Conservation (phyloP, 2,797 vertebrate genomes). For the Myripristis jacobus region DNA sequence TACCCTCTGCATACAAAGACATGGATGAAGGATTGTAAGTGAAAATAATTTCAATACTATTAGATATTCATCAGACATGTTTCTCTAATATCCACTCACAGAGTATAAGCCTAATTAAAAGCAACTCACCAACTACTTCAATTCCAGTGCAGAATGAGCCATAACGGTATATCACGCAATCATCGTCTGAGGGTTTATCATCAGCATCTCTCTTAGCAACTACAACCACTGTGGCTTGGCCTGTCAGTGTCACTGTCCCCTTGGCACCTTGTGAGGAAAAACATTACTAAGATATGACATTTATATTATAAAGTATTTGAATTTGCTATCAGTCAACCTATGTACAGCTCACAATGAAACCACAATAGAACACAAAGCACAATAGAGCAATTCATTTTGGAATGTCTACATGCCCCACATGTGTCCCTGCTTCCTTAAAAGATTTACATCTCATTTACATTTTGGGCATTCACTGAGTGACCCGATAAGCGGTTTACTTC, state of each 20-base stretch:
- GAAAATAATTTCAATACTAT: background rate
- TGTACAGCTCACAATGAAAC: slow-evolving; percentile 38
- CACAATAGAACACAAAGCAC: background rate
- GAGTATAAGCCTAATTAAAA: background rate
- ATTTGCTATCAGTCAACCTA: background rate
- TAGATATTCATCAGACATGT: background rate
- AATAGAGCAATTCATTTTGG: background rate
- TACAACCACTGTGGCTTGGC: slow-evolving; percentile 52
- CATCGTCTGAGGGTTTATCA: slow-evolving; percentile 59
- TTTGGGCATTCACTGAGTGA: slow-evolving; percentile 10
- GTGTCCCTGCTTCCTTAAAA: background rate
- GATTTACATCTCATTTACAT: slow-evolving; percentile 60
- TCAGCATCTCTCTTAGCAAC: slow-evolving; percentile 82
- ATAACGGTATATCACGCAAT: slow-evolving; percentile 92
- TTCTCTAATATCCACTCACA: background rate
- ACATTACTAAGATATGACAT: background rate
- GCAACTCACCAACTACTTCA: slow-evolving; percentile 88
- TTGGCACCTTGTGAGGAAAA: slow-evolving; percentile 41
- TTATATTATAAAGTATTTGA: background rate
- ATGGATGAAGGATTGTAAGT: background rate
- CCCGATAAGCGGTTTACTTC: background rate
- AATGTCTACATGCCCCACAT: background rate
- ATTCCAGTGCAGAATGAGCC: slow-evolving; percentile 90
- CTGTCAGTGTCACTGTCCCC: slow-evolving; percentile 49
- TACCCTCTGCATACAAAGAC: slow-evolving; percentile 84